Evolutionary conservation across 2,113 vertebrate species (phyloP).

Genomic region (Calidris pygmaea): DNA sequence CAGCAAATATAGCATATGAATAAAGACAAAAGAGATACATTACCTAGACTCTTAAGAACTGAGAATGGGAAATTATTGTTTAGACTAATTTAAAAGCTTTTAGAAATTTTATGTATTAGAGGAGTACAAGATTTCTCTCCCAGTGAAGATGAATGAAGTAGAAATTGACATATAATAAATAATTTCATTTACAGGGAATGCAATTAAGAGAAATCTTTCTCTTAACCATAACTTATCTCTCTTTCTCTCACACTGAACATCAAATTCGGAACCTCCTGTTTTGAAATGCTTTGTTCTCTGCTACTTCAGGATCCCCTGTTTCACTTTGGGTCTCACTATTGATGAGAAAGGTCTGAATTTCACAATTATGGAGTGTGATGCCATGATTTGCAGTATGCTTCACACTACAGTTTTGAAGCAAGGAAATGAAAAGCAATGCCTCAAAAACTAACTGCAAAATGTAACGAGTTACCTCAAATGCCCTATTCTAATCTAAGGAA

Average conservation of each 20-base stretch:
- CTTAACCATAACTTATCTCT: neutral
- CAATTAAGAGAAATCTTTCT: neutral
- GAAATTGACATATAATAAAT: neutral
- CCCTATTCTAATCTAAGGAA: neutral
- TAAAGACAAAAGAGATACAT: neutral
- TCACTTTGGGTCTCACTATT: neutral
- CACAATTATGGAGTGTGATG: neutral
- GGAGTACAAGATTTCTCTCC: neutral
- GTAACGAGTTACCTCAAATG: neutral
- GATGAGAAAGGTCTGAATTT: neutral
- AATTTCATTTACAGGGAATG: neutral
- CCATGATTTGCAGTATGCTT: neutral
- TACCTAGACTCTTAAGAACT: neutral
- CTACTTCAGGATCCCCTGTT: neutral
- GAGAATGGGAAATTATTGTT: neutral
- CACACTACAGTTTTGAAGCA: neutral
- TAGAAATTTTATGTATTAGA: neutral
- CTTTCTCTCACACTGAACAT: neutral
- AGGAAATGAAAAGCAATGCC: neutral
- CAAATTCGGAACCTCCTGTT: neutral
- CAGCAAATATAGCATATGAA: neutral
- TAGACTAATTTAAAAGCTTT: neutral
- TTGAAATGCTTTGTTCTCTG: neutral
- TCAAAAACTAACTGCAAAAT: neutral
- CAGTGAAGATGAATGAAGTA: neutral